A percentile compares a stretch with the other conserved stretches of the same genome.
Conservation (phyloP, 2,113 vertebrate genomes). For the Taxidea taxus region DNA sequence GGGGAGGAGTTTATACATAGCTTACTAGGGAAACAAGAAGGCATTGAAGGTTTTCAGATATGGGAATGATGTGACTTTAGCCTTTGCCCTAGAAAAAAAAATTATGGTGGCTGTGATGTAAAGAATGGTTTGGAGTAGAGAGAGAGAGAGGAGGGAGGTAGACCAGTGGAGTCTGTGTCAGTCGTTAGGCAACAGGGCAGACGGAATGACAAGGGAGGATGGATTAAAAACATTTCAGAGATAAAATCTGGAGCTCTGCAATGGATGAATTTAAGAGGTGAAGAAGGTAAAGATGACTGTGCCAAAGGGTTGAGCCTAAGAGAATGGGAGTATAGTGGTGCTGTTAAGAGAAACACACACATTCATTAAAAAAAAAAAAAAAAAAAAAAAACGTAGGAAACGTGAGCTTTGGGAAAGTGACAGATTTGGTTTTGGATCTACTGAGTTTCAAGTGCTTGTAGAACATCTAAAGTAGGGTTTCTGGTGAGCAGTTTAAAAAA, state of each 20-base stretch:
- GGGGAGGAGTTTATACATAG: neutral
- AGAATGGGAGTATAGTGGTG: neutral
- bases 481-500: neutral
- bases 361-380: neutral
- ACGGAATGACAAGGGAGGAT: neutral
- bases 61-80: neutral
- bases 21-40: neutral
- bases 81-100: neutral
- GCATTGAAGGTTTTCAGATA: neutral
- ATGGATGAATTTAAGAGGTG: neutral
- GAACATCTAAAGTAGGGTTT: neutral
- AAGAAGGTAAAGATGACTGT: neutral
- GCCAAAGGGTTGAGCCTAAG: neutral
- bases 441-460: neutral
- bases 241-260: neutral
- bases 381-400: neutral
- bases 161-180: neutral
- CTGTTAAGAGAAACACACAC: neutral
- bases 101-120: neutral
- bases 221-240: neutral
- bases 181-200: neutral
- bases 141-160: neutral
- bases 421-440: constrained; percentile 3
- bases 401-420: neutral
- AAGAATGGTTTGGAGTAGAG: neutral